phyloP scores from a whole-genome alignment of 2,888 invertebrate genomes.

The Plebejus anna region DNA sequence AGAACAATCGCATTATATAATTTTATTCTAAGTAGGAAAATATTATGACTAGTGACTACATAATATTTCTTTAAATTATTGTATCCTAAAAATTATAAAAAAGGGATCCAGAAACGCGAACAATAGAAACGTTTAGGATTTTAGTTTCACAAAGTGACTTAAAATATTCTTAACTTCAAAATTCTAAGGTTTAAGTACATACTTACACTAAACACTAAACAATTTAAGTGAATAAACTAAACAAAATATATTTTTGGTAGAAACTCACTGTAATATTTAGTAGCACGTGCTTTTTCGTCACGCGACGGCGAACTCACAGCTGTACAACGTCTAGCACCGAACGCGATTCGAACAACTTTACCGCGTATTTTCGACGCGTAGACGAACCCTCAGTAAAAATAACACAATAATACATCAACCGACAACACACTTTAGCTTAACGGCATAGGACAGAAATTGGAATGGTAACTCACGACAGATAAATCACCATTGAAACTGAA shows the following conservation, averaged over 20 bases:
- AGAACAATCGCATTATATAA: too few relatives aligned
- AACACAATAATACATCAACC: slow-evolving; percentile 35
- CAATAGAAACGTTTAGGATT: too few relatives aligned
- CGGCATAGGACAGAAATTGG: fast-evolving
- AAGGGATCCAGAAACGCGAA: too few relatives aligned
- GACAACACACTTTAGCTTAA: slow-evolving; percentile 45
- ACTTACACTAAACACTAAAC: not conserved
- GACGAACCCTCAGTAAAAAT: slow-evolving; percentile 40
- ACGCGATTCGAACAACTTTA: slow-evolving; percentile 42
- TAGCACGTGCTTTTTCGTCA: slow-evolving; percentile 37
- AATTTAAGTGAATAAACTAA: not conserved
- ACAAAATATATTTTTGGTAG: not conserved
- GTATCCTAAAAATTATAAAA: too few relatives aligned
- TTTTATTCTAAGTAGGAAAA: too few relatives aligned
- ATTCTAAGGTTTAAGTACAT: not conserved
- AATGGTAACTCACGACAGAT: slow-evolving; percentile 29
- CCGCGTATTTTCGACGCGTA: slow-evolving; percentile 45
- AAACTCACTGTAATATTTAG: slow-evolving; percentile 37
- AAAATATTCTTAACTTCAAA: not conserved
- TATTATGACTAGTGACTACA: too few relatives aligned
- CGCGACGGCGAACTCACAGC: slow-evolving; percentile 29
- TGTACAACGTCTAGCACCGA: slow-evolving; percentile 31
- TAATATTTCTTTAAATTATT: too few relatives aligned
- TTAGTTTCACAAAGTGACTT: too few relatives aligned
- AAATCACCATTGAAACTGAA: slow-evolving; percentile 53